Evolutionary conservation across 2,888 invertebrate species (phyloP), one percentile per base, ranked within the genome.

Genomic region (Pyrochroa serraticornis): DNA sequence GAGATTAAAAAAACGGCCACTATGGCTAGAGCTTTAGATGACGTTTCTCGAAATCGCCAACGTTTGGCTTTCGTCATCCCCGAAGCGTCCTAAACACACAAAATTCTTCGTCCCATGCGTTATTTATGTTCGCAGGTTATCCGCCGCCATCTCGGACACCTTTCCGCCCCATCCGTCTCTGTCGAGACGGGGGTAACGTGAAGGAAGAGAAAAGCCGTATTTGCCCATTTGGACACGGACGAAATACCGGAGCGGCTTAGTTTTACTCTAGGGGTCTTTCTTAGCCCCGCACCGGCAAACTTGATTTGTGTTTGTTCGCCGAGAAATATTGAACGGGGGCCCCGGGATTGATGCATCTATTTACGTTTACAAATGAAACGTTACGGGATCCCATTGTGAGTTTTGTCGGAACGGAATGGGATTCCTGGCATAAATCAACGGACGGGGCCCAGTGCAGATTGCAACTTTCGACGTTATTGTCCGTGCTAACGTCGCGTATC

Each of bases 71-170:
- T 22, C 51, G 43, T 52, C 46, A 58, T 60, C 60, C 55, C 60
- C 34, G 43, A 55, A 63, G 61, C 63, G 60, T 60, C 62, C 64
- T 64, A 63, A 62, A 63, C 58, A 61, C 54, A 62, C 64, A 65
- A n/a, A 59, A 59, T 62, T 63, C 47, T 47, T 62, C 30, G 22
- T 22, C 5, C 22, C 22, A 22, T 22, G 22, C 14, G 66, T 68
- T 68, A 67, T 68, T 68, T 68, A 67, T 63, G 64, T 62, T 66
- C 53, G 57, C 55, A 63, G 63, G 64, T 68, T 68, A 68, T 65
- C 68, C 62, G 37, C 53, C 55, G 56, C 66, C 61, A 66, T 66
- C 66, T 63, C 59, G 64, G 65, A 60, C 66, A 65, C 65, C 68
- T 68, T 67, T 68, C 62, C 44, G 58, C 52, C 56, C 22, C 22